Evolutionary conservation across 2,113 vertebrate genomes (phyloP).

Genomic region (Dipodomys ordii): DNA sequence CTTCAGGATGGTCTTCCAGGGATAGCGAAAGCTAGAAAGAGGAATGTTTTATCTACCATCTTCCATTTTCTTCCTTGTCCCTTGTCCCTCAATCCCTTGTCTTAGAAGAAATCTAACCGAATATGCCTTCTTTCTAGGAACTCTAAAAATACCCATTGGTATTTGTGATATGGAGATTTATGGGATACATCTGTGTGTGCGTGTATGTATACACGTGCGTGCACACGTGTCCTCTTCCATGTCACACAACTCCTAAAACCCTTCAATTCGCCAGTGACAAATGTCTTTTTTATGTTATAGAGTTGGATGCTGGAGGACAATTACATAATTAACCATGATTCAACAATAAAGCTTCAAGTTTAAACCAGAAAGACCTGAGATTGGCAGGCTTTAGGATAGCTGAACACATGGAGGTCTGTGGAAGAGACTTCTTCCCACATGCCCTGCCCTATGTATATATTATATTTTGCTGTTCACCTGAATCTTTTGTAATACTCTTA

Average conservation of each 20-base stretch:
- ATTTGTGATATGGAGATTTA: neutral
- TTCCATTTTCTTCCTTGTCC: neutral
- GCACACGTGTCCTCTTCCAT: neutral
- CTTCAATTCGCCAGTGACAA: neutral
- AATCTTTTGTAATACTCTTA: neutral
- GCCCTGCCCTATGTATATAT: too few relatives aligned
- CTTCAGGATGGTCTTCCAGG: fast-evolving
- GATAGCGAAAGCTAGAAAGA: too few relatives aligned
- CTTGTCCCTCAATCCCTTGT: neutral
- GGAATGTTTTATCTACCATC: neutral
- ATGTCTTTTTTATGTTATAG: neutral
- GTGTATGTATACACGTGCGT: too few relatives aligned
- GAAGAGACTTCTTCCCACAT: neutral
- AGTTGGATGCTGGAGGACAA: neutral
- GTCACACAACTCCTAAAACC: neutral
- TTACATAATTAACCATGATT: neutral
- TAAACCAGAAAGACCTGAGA: too few relatives aligned
- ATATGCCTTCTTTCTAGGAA: neutral
- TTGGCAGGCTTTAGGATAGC: too few relatives aligned
- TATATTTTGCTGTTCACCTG: neutral
- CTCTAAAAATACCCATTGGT: neutral
- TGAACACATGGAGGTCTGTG: too few relatives aligned
- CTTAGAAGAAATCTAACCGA: conserved; percentile 38
- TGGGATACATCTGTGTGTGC: too few relatives aligned
- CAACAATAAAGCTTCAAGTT: neutral